phyloP scores from a whole-genome alignment of 2,113 vertebrate genomes.

The Entosphenus tridentatus region DNA sequence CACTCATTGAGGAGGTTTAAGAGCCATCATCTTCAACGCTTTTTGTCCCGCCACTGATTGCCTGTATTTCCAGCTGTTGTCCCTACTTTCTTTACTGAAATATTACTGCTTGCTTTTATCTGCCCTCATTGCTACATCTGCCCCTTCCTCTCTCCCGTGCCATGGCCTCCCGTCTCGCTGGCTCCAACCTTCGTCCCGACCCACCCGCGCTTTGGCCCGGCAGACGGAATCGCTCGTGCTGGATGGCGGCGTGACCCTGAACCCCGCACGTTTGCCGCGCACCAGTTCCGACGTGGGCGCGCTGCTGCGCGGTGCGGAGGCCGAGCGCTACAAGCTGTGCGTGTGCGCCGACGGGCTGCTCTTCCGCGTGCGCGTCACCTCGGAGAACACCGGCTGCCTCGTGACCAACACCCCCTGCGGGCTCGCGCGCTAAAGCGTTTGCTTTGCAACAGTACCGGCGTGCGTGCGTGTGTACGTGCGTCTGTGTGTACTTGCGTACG shows the following conservation, averaged over 20 bases:
- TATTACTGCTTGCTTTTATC: too few relatives aligned
- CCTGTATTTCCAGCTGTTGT: too few relatives aligned
- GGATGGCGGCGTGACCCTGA: constrained; percentile 76
- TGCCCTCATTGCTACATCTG: too few relatives aligned
- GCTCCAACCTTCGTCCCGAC: not conserved
- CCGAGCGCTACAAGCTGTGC: constrained; percentile 82
- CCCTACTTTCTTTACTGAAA: too few relatives aligned
- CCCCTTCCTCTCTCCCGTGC: too few relatives aligned
- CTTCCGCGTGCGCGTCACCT: constrained; percentile 65
- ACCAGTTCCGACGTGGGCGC: constrained; percentile 20
- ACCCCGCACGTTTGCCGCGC: constrained; percentile 43
- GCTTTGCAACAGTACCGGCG: too few relatives aligned
- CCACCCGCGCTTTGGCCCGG: not conserved
- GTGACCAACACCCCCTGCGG: constrained; percentile 59
- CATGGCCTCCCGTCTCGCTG: too few relatives aligned
- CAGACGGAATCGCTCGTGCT: constrained; percentile 22
- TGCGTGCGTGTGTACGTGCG: too few relatives aligned
- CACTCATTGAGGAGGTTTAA: too few relatives aligned
- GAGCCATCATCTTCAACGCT: too few relatives aligned
- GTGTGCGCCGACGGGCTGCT: constrained; percentile 78
- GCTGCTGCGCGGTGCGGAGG: constrained; percentile 27
- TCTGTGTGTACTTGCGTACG: too few relatives aligned
- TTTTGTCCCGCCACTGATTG: too few relatives aligned
- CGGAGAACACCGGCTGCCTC: constrained; percentile 72
- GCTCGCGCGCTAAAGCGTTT: constrained; percentile 21